A percentile compares a stretch with the other conserved stretches of the same genome.
Conservation (phyloP, 2,888 invertebrate genomes). For the Strigamia crassipes region DNA sequence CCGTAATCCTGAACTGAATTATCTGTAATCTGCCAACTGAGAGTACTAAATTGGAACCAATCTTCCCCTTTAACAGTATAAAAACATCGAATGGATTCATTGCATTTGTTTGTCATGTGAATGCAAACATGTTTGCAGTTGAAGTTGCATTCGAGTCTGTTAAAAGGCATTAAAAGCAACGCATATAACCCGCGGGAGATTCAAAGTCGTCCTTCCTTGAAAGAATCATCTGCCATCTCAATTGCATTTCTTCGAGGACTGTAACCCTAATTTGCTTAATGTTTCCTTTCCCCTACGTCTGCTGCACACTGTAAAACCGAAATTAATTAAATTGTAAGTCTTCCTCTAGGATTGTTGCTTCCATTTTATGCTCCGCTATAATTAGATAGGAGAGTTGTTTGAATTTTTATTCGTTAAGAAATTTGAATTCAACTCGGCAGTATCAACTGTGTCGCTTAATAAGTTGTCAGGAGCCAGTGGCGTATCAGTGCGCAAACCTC, state of each 20-base stretch:
- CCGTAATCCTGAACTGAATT: too few species aligned
- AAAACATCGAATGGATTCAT: neutral
- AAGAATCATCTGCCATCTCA: neutral
- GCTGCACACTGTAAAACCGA: neutral
- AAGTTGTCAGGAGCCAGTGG: neutral
- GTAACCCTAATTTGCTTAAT: neutral
- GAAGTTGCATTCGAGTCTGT: neutral
- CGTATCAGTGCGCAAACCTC: neutral
- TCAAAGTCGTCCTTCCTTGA: neutral
- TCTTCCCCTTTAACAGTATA: neutral
- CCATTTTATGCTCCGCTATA: neutral
- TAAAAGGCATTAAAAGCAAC: neutral
- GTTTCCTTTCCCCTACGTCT: neutral
- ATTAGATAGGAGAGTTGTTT: neutral
- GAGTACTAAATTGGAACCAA: too few species aligned
- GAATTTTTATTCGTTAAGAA: neutral
- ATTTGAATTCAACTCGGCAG: neutral
- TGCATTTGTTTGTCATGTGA: neutral
- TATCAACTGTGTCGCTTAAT: neutral
- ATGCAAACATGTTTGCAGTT: neutral
- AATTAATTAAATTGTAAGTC: constrained; percentile 16
- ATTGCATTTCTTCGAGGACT: neutral
- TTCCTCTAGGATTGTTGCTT: constrained; percentile 3
- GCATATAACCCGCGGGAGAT: constrained; percentile 3
- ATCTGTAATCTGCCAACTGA: too few species aligned